Percentiles rank a stretch among this genome's conserved stretches.
phyloP scores from a whole-genome alignment of 2,888 invertebrate species.

The Sphaerophoria taeniata region DNA sequence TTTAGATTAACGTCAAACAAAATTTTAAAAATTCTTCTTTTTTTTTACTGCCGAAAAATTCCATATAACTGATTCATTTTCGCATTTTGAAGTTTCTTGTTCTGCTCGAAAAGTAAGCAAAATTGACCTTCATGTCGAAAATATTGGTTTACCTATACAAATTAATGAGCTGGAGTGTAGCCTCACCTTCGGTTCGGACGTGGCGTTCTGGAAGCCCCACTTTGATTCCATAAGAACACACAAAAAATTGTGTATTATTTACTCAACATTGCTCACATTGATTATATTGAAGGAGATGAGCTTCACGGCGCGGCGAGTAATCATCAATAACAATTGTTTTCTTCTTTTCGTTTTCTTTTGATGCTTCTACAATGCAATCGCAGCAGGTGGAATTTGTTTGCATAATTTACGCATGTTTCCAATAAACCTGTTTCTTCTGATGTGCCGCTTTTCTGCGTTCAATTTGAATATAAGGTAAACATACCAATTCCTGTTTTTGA shows the following conservation, averaged over 20 bases:
- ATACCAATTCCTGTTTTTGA: not conserved
- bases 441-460: not conserved
- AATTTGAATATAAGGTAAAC: conserved; percentile 5
- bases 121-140: conserved; percentile 45
- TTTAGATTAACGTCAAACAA: not conserved
- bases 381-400: conserved; percentile 19
- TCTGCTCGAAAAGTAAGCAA: conserved; percentile 33
- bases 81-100: conserved; percentile 2
- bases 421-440: conserved; percentile 14
- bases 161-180: not conserved
- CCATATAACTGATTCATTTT: conserved; percentile 45
- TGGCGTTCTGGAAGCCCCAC: not conserved
- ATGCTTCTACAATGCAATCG: not conserved
- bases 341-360: conserved; percentile 14
- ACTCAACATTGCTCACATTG: not conserved
- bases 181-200: no score
- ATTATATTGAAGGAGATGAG: conserved; percentile 2
- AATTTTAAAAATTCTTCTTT: not conserved
- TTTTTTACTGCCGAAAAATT: conserved; percentile 38
- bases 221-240: not conserved
- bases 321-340: conserved; percentile 10
- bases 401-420: conserved; percentile 46
- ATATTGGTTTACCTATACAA: not conserved
- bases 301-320: not conserved
- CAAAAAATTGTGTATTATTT: no score